A percentile compares a stretch with the other conserved stretches of the same genome.
Evolutionary conservation across 2,797 vertebrate genomes (phyloP).

Genomic region (Limnodromus scolopaceus): DNA sequence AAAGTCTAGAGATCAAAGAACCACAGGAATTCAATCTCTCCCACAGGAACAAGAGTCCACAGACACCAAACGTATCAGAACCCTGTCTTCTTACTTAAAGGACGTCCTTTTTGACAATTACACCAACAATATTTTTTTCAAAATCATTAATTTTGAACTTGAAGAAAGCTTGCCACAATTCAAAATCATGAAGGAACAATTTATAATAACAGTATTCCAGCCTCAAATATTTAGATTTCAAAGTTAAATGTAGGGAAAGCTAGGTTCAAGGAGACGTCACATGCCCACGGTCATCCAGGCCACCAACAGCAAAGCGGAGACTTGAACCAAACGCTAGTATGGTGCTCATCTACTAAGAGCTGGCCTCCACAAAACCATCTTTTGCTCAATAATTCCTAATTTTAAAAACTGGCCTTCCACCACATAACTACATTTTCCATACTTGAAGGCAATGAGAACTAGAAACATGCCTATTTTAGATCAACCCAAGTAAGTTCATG

Average conservation of each 20-base stretch:
- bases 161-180: not conserved
- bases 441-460: not conserved
- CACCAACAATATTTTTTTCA: not conserved
- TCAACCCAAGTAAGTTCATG: not conserved
- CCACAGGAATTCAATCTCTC: not conserved
- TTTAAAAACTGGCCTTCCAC: not conserved
- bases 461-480: not conserved
- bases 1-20: not conserved
- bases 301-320: not conserved
- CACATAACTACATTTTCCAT: not conserved
- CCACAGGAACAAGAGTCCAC: not conserved
- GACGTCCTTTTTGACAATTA: not conserved
- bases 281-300: not conserved
- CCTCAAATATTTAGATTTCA: not conserved
- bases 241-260: not conserved
- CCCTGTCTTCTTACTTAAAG: too few relatives aligned
- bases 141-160: not conserved
- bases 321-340: accelerated
- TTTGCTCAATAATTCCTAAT: not conserved
- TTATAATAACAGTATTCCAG: not conserved
- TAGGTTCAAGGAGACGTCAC: not conserved
- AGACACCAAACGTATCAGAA: not conserved
- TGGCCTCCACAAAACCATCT: not conserved
- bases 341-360: too few relatives aligned
- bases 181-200: not conserved